Conservation (phyloP, 2,797 vertebrate species). For the Alcedo quadribrachys region DNA sequence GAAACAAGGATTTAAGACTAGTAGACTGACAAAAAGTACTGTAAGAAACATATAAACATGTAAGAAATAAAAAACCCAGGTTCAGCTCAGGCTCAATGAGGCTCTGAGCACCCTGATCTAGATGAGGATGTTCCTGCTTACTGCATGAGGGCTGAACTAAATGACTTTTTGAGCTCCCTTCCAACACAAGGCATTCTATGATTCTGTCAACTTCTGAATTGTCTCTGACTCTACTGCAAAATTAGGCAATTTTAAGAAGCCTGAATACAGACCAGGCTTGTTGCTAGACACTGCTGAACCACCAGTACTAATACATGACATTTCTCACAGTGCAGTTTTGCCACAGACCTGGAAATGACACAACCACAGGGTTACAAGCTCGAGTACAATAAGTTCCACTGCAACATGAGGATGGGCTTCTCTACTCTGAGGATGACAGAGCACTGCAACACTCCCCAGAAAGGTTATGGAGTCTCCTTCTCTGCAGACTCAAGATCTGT, state of each 20-base stretch:
- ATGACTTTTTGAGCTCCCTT: no score
- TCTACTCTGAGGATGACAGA: no score
- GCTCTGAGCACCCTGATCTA: no score
- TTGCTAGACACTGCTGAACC: neutral
- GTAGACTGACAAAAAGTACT: neutral
- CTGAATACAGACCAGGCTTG: neutral
- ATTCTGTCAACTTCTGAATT: neutral
- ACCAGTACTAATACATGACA: neutral
- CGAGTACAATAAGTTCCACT: no score
- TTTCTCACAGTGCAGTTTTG: neutral
- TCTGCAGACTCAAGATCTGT: no score
- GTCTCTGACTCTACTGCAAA: neutral
- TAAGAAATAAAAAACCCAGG: neutral
- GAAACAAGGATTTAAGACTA: neutral
- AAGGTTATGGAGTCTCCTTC: no score
- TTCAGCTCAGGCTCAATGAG: neutral
- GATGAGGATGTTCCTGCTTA: no score
- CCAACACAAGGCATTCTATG: no score
- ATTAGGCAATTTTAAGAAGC: neutral
- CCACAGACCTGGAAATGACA: neutral
- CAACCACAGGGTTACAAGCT: neutral
- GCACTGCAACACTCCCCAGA: no score
- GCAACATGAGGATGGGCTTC: no score
- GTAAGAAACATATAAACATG: rapidly evolving
- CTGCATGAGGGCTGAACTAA: no score